Evolutionary conservation across 1,140 invertebrate species (phyloP).

Genomic region (Lethocerus indicus): DNA sequence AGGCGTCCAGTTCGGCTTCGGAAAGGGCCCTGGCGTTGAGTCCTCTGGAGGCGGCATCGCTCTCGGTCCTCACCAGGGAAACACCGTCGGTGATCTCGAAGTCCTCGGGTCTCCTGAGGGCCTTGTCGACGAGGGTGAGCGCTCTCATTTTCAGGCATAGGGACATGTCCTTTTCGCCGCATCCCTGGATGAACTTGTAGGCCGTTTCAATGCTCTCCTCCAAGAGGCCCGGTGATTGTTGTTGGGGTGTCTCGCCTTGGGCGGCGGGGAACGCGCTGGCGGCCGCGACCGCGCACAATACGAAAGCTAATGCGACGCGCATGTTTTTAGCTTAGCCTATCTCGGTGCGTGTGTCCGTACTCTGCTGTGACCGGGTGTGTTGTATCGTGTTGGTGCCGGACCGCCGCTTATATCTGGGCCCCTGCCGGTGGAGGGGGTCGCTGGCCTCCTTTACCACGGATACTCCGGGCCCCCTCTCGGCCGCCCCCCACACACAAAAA

Average conservation of each 20-base stretch:
- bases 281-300: conserved; percentile 1
- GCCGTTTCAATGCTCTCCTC: conserved; percentile 32
- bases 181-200: conserved; percentile 44
- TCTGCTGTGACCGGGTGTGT: too few relatives aligned
- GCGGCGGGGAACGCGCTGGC: conserved; percentile 12
- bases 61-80: conserved; percentile 43
- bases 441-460: too few relatives aligned
- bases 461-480: too few relatives aligned
- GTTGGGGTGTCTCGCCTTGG: too few relatives aligned
- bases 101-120: conserved; percentile 32
- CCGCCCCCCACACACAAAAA: too few relatives aligned
- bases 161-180: conserved; percentile 45
- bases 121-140: conserved; percentile 40
- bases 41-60: conserved; percentile 18
- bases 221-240: conserved; percentile 15
- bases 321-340: too few relatives aligned
- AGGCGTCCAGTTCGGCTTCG: conserved; percentile 30
- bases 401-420: too few relatives aligned
- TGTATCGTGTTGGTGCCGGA: too few relatives aligned
- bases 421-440: too few relatives aligned
- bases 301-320: too few relatives aligned
- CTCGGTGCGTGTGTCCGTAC: too few relatives aligned
- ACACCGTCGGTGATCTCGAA: conserved; percentile 44
- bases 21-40: conserved; percentile 29
- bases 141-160: conserved; percentile 53